Evolutionary conservation across 64 coral and sea anemone species (phyloP).

Genomic region (Montipora sp.): DNA sequence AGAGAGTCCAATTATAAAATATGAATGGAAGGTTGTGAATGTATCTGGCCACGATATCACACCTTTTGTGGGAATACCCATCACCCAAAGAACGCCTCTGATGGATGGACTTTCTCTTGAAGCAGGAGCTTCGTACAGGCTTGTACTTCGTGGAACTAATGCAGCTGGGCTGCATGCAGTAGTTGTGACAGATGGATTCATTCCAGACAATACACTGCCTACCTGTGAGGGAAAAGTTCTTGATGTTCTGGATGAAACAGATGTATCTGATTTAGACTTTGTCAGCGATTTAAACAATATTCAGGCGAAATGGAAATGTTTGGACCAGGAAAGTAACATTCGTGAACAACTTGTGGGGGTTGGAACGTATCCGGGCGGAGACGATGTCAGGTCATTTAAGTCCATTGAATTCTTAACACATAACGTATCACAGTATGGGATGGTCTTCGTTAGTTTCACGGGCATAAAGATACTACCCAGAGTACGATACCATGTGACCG

Average conservation of each 20-base stretch:
- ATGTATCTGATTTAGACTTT: constrained; percentile 77
- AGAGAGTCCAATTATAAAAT: constrained; percentile 84
- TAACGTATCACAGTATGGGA: constrained; percentile 9
- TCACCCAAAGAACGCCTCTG: constrained; percentile 83
- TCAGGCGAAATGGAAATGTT: constrained; percentile 12
- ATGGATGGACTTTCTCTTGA: constrained; percentile 73
- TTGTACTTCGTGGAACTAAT: constrained; percentile 83
- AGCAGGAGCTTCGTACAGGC: constrained; percentile 64
- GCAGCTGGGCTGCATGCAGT: constrained; percentile 73
- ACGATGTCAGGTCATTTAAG: constrained; percentile 71
- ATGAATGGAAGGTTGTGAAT: constrained; percentile 87
- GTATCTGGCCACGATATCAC: constrained; percentile 60
- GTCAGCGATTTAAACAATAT: constrained; percentile 51
- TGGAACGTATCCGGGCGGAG: constrained; percentile 2
- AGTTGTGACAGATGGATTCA: constrained; percentile 76
- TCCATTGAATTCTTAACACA: background rate
- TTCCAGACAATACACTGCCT: constrained; percentile 71
- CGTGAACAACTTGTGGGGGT: background rate
- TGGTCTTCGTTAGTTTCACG: constrained; percentile 32
- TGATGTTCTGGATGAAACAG: constrained; percentile 60
- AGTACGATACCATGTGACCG: constrained; percentile 80
- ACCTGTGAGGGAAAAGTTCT: constrained; percentile 35
- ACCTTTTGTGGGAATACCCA: constrained; percentile 82
- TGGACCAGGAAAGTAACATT: constrained; percentile 77
- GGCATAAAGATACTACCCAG: constrained; percentile 57